Conservation (phyloP, 2,888 invertebrate species). For the Salticus scenicus region DNA sequence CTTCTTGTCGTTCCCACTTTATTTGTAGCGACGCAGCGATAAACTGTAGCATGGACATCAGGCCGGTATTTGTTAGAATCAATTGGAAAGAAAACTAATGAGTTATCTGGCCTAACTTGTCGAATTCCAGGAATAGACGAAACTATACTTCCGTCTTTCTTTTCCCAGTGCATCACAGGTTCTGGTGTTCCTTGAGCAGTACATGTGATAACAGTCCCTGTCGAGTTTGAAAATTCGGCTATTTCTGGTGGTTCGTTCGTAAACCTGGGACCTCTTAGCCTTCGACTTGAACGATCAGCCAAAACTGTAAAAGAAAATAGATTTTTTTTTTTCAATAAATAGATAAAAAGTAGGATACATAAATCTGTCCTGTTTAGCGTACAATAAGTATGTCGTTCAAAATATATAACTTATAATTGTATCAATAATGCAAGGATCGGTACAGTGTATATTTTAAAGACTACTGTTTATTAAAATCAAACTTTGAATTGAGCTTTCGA, state of each 20-base stretch:
- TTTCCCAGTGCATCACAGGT: slow-evolving; percentile 55
- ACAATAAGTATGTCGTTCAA: no score
- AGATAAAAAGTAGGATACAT: no score
- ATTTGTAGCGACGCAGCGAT: slow-evolving; percentile 92
- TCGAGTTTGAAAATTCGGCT: slow-evolving; percentile 61
- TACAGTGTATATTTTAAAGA: no score
- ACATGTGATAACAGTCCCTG: slow-evolving; percentile 63
- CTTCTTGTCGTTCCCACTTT: slow-evolving; percentile 92
- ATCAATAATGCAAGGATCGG: no score
- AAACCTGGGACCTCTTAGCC: slow-evolving; percentile 51
- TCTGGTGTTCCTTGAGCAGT: slow-evolving; percentile 60
- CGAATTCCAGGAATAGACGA: slow-evolving; percentile 64
- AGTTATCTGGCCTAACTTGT: slow-evolving; percentile 80
- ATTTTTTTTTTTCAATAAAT: no score
- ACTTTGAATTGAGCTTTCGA: no score
- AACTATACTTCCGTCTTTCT: slow-evolving; percentile 46
- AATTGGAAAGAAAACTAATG: slow-evolving; percentile 94
- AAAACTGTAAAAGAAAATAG: background rate
- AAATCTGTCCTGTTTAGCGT: no score
- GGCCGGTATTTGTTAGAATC: slow-evolving; percentile 94
- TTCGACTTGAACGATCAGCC: slow-evolving; percentile 21
- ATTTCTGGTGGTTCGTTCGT: slow-evolving; percentile 60
- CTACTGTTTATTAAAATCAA: no score
- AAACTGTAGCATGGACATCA: slow-evolving; percentile 94
- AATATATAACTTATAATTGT: no score